Percentiles rank a stretch among this genome's conserved stretches.
phyloP scores from a whole-genome alignment of 2,113 vertebrate species.

The Cyanocitta stelleri region DNA sequence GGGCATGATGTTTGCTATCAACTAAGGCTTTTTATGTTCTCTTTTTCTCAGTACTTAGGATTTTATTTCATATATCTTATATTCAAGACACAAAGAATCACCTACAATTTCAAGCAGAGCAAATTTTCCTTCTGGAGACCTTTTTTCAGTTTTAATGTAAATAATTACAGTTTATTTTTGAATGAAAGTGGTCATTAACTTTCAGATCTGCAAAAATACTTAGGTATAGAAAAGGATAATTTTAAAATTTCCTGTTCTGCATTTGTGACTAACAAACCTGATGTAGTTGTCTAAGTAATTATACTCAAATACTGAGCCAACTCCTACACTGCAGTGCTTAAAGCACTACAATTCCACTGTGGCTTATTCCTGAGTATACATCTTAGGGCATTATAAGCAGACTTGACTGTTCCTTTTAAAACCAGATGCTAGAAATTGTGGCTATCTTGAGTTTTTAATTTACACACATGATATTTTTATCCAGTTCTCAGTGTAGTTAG shows the following conservation, averaged over 20 bases:
- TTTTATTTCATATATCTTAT: not conserved
- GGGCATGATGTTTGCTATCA: not conserved
- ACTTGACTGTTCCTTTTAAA: not conserved
- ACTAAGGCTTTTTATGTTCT: not conserved
- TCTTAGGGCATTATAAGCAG: not conserved
- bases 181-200: not conserved
- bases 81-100: not conserved
- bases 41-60: not conserved
- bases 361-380: not conserved
- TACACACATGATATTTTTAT: not conserved
- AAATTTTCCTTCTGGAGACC: not conserved
- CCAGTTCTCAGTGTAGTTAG: not conserved
- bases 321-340: not conserved
- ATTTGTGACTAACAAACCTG: not conserved
- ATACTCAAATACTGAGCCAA: not conserved
- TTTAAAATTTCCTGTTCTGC: not conserved
- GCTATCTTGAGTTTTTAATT: not conserved
- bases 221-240: not conserved
- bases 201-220: not conserved
- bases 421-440: not conserved
- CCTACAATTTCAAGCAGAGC: not conserved
- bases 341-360: not conserved
- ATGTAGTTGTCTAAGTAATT: not conserved
- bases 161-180: not conserved
- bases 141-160: not conserved